Conservation (phyloP, 1,140 invertebrate genomes). For the Temnothorax longispinosus region DNA sequence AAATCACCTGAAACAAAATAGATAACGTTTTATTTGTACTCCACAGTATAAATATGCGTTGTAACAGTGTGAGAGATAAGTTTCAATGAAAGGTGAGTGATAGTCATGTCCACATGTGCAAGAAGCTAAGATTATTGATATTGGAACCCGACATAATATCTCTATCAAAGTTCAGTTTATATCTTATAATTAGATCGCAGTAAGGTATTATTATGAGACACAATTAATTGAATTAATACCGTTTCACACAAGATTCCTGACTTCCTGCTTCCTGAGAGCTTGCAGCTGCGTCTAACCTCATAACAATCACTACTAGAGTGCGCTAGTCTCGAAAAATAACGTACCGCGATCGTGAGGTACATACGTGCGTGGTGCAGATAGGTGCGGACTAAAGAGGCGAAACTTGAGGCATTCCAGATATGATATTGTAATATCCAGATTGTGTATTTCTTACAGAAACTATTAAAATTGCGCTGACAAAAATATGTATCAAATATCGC, state of each 20-base stretch:
- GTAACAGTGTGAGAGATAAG: background rate
- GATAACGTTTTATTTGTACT: background rate
- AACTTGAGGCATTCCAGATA: background rate
- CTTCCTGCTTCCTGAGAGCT: background rate
- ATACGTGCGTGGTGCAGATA: too few species aligned
- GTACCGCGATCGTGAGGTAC: background rate
- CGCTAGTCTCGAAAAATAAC: conserved; percentile 22
- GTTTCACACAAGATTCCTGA: background rate
- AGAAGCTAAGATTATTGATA: background rate
- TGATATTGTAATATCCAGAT: background rate
- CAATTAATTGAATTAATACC: conserved; percentile 1
- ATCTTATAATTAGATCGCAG: background rate
- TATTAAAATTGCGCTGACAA: background rate
- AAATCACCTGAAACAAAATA: conserved; percentile 1
- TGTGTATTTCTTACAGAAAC: background rate
- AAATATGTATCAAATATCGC: background rate
- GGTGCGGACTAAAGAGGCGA: too few species aligned
- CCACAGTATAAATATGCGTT: background rate
- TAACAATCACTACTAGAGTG: conserved; percentile 11
- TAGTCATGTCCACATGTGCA: background rate
- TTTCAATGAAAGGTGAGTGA: background rate
- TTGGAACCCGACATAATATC: background rate
- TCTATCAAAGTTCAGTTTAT: background rate
- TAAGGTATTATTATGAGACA: background rate
- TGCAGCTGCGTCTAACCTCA: conserved; percentile 20